Conservation (phyloP, 2,113 vertebrate species). For the Physeter macrocephalus region DNA sequence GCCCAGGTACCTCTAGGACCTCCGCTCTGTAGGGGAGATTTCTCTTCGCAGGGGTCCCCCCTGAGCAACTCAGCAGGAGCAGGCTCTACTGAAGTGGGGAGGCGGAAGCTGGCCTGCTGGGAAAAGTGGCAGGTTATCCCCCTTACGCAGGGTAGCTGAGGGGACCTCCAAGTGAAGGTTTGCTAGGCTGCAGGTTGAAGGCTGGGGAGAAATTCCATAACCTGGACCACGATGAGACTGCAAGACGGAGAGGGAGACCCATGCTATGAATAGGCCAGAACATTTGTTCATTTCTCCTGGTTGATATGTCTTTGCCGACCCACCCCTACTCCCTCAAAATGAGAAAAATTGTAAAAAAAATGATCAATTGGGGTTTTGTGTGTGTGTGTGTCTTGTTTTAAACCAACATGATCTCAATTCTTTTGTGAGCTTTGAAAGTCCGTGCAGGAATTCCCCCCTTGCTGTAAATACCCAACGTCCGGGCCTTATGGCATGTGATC, state of each 20-base stretch:
- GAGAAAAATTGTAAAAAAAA: constrained; percentile 71
- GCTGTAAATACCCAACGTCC: constrained; percentile 88
- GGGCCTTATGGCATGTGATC: constrained; percentile 91
- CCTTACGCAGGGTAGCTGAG: neutral
- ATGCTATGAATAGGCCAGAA: constrained; percentile 57
- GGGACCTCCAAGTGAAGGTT: neutral
- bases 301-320: neutral
- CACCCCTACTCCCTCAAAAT: neutral
- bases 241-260: constrained; percentile 27
- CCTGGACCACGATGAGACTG: neutral
- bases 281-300: constrained; percentile 37
- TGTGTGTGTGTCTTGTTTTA: constrained; percentile 73
- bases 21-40: neutral
- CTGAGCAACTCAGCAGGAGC: neutral
- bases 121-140: neutral
- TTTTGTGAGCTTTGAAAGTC: constrained; percentile 80
- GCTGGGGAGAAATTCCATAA: neutral
- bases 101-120: neutral
- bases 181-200: neutral
- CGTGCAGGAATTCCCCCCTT: constrained; percentile 67
- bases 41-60: neutral
- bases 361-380: constrained; percentile 70
- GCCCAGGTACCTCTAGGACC: neutral
- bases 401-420: constrained; percentile 79
- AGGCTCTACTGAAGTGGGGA: neutral